Evolutionary conservation across 1,140 invertebrate species (phyloP), one percentile per base, ranked within the genome.

Genomic region (Pentalonia nigronervosa): DNA sequence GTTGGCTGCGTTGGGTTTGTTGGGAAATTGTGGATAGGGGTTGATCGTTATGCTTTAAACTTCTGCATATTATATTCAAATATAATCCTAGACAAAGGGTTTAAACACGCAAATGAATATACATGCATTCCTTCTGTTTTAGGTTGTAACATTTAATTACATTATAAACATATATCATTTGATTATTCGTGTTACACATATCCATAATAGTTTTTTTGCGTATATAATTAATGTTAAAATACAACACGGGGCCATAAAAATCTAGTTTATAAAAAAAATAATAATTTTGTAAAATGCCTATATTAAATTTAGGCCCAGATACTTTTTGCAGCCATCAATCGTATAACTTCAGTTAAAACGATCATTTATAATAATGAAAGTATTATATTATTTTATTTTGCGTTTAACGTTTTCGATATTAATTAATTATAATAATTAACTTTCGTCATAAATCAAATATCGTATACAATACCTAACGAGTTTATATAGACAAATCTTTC

Each of bases 1-100:
- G 88, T 67, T 45, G 53, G 36, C 25, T 45, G 23, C 7, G 53
- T n/a, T n/a, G 60, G 56, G 89, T 67, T 90, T 67, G 53, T 56
- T 56, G 34, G 50, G 23, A 89, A 56, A 89, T 89, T 89, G 53
- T 89, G 50, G 50, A 14, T 56, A 41, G 48, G 88, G 88, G 88
- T 89, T 89, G 88, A 89, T 56, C 88, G 50, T 89, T 56, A 89
- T 89, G 88, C 88, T 89, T 53, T 89, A 89, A 89, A 89, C 34
- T 89, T 89, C 34, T 21, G 34, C 50, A 36, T 56, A 56, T 89
- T 89, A 89, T 89, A 89, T 56, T 89, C 50, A 89, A 89, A 89
- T 89, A 67, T 90, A 90, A 90, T 90, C 56, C 23, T 90, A 90
- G 89, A 90, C 89, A 90, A 90, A 67, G 89, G 56, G 56, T 90